Evolutionary conservation across 2,113 vertebrate species (phyloP), one percentile per base, ranked within the genome.

Genomic region (Lutjanus erythropterus): DNA sequence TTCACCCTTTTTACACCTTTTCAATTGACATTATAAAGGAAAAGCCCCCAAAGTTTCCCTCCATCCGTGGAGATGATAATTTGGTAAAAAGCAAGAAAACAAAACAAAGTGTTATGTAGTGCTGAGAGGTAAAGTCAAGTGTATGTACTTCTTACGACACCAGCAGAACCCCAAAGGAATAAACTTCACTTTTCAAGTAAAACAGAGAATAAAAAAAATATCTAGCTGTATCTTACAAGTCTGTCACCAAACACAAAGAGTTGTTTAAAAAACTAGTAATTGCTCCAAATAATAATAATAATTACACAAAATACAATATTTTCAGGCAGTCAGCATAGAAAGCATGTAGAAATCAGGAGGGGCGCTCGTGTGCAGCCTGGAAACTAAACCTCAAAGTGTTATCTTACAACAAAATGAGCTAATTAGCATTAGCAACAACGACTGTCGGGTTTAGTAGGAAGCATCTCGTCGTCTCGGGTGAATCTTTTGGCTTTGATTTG

Each of bases 101-200:
- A n/a, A 62, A 41, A 44, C 55, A 60, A 70, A 71, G 35, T 65
- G 47, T 50, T 58, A 42, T 4, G 58, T 31, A 62, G 41, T 39
- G 61, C 65, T 71, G 56, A 68, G 53, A 67, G 71, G 50, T 78
- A 44, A 66, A 9, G 78, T 78, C 69, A 29, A 76, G 33, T 16
- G 21, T 16, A 68, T 5, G 27, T 14, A 74, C 41, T 27, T 62
- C 41, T 82, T 35, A 80, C 19, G 42, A 71, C 74, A 69, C 29
- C 71, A 49, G 46, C 78, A 75, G 67, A 73, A 83, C 73, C 75
- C 80, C 15, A 47, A 81, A 85, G 33, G 39, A 78, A 76, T 6
- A 60, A 60, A 75, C 50, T 9, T 53, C 69, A 80, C 71, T 39
- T 75, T 88, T 92, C 88, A 91, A 89, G 89, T 86, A 86, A 82